phyloP scores from a whole-genome alignment of 2,888 invertebrate species.

The Drosophila ezoana region DNA sequence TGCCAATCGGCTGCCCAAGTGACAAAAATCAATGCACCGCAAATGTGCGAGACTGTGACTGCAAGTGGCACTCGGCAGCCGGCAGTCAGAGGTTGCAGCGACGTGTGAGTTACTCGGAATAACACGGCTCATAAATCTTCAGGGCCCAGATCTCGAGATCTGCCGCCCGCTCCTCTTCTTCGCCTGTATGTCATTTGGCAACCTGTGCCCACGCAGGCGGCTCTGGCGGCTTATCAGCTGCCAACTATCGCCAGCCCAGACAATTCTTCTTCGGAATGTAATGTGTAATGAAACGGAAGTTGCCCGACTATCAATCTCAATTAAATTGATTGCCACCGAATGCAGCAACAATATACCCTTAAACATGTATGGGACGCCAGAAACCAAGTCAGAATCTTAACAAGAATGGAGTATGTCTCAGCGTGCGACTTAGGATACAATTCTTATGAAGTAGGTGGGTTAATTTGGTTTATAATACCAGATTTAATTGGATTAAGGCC shows the following conservation, averaged over 20 bases:
- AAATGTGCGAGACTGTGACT: constrained; percentile 64
- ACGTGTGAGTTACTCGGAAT: constrained; percentile 57
- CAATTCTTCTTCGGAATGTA: constrained; percentile 71
- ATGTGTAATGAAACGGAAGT: constrained; percentile 74
- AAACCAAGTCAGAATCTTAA: neutral
- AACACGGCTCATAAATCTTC: constrained; percentile 57
- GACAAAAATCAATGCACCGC: constrained; percentile 77
- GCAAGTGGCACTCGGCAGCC: constrained; percentile 34
- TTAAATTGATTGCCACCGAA: constrained; percentile 74
- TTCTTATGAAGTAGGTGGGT: neutral
- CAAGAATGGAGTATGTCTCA: neutral
- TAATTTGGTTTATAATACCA: neutral
- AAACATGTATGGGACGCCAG: neutral
- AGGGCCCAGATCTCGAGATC: constrained; percentile 18
- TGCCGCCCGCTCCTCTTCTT: neutral
- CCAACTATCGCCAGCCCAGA: constrained; percentile 55
- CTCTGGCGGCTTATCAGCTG: constrained; percentile 53
- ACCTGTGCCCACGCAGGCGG: constrained; percentile 56
- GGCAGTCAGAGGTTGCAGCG: constrained; percentile 18
- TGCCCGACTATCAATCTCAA: constrained; percentile 73
- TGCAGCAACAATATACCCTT: neutral
- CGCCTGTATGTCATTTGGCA: constrained; percentile 42
- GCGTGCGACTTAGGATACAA: neutral
- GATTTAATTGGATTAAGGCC: neutral
- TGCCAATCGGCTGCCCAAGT: constrained; percentile 72